A percentile compares a stretch with the other conserved stretches of the same genome.
phyloP scores from a whole-genome alignment of 2,113 vertebrate species.

The Poeciliopsis occidentalis region DNA sequence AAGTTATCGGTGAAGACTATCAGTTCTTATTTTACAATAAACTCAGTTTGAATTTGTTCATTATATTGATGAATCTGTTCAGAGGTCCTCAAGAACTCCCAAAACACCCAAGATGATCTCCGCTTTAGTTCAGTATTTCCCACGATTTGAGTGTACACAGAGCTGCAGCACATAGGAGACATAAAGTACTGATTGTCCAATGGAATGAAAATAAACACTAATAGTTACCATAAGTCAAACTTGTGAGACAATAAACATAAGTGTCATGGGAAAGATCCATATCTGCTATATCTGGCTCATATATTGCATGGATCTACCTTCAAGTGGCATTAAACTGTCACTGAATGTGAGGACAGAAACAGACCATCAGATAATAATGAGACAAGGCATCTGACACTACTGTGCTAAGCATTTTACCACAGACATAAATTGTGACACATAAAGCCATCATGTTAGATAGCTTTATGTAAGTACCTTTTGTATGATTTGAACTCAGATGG shows the following conservation, averaged over 20 bases:
- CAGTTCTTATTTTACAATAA: neutral
- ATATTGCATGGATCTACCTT: slow-evolving; percentile 31
- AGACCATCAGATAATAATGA: slow-evolving; percentile 46
- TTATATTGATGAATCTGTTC: neutral
- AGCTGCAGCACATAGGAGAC: slow-evolving; percentile 1
- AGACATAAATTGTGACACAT: slow-evolving; percentile 44
- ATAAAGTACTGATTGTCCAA: slow-evolving; percentile 51
- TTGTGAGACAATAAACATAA: slow-evolving; percentile 26
- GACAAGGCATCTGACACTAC: slow-evolving; percentile 6
- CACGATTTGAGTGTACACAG: slow-evolving; percentile 33
- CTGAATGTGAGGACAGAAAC: slow-evolving; percentile 15
- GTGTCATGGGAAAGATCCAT: slow-evolving; percentile 51
- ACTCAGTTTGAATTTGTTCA: neutral
- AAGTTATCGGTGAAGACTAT: neutral
- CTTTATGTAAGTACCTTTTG: neutral
- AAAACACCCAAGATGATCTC: too few relatives aligned
- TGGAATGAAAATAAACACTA: slow-evolving; percentile 43
- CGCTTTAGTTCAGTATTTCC: slow-evolving; percentile 30
- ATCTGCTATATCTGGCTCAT: slow-evolving; percentile 32
- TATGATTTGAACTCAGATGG: slow-evolving; percentile 4
- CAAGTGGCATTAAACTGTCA: slow-evolving; percentile 58
- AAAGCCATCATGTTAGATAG: slow-evolving; percentile 37
- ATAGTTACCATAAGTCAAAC: slow-evolving; percentile 38
- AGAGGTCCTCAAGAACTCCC: neutral
- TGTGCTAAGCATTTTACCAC: slow-evolving; percentile 34